Percentiles rank a stretch among this genome's conserved stretches.
phyloP scores from a whole-genome alignment of 1,140 invertebrate species.

The Zaprionus gabonicus region DNA sequence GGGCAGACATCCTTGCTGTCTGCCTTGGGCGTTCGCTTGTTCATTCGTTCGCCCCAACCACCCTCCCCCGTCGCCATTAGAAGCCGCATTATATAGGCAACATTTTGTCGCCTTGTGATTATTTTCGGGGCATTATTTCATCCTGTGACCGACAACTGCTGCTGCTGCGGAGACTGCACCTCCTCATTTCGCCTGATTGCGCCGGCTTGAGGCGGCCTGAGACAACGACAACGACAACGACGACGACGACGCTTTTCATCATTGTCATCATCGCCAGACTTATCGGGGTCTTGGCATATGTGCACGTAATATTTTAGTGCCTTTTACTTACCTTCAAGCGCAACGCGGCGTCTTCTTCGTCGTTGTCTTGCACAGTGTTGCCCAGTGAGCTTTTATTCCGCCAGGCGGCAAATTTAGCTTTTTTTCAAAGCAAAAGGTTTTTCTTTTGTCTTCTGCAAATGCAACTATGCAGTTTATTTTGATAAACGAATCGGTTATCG shows the following conservation, averaged over 20 bases:
- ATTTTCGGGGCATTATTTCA: slow-evolving; percentile 65
- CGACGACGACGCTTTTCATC: background rate
- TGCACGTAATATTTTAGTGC: slow-evolving; percentile 75
- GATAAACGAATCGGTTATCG: too few relatives aligned
- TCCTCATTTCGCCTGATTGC: slow-evolving; percentile 77
- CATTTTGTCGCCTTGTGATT: slow-evolving; percentile 79
- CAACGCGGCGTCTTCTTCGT: background rate
- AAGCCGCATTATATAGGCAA: slow-evolving; percentile 76
- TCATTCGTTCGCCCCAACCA: too few relatives aligned
- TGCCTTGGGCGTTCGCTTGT: slow-evolving; percentile 25
- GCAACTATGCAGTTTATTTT: too few relatives aligned
- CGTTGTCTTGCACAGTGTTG: background rate
- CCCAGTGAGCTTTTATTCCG: too few relatives aligned
- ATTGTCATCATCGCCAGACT: slow-evolving; percentile 44
- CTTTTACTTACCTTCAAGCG: slow-evolving; percentile 56
- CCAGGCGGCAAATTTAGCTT: too few relatives aligned
- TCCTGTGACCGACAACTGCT: slow-evolving; percentile 32
- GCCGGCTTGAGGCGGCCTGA: slow-evolving; percentile 34
- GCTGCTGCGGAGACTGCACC: slow-evolving; percentile 57
- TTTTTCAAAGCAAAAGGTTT: too few relatives aligned
- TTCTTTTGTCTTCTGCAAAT: too few relatives aligned
- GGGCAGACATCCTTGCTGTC: slow-evolving; percentile 25
- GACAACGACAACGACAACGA: background rate
- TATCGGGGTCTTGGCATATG: slow-evolving; percentile 56
- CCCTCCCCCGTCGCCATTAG: slow-evolving; percentile 17